These are phyloP conservation scores for Rutilus rutilus DNA, from an alignment of 2,113 vertebrate species.

Conservation along the genomic window DNA sequence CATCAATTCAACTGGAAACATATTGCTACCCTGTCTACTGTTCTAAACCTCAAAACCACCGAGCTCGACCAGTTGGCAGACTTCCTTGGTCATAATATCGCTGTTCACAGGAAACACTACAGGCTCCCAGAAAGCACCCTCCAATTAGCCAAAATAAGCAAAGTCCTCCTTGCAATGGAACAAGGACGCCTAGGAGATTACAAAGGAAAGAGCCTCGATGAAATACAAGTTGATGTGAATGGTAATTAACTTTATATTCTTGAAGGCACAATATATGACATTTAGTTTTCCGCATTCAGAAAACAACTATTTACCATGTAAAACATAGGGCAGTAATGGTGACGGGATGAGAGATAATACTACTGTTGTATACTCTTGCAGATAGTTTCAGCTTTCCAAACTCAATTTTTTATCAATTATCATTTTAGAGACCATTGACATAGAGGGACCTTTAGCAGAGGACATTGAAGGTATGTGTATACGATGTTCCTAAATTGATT, in stretches of 20 bases:
- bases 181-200: slow-evolving; percentile 6
- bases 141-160: slow-evolving; percentile 32
- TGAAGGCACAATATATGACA: not conserved
- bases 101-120: slow-evolving; percentile 30
- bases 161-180: slow-evolving; percentile 9
- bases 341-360: not conserved
- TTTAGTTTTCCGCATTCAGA: no score
- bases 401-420: not conserved
- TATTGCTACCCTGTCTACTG: slow-evolving; percentile 40
- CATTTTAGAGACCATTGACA: slow-evolving; percentile 15
- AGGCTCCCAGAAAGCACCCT: slow-evolving; percentile 33
- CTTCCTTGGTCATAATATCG: slow-evolving; percentile 41
- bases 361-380: slow-evolving; percentile 10
- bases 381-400: slow-evolving; percentile 10
- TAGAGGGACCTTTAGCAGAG: not conserved
- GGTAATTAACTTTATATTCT: slow-evolving; percentile 21
- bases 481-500: not conserved
- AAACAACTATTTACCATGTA: no score
- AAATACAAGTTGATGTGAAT: slow-evolving; percentile 34
- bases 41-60: slow-evolving; percentile 30
- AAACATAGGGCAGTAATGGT: no score
- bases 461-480: slow-evolving; percentile 33
- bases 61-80: slow-evolving; percentile 3
- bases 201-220: slow-evolving; percentile 36
- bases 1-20: slow-evolving; percentile 45